These are phyloP conservation scores for Leucoma salicis DNA, from an alignment of 2,888 invertebrate genomes.

Conservation along the genomic window DNA sequence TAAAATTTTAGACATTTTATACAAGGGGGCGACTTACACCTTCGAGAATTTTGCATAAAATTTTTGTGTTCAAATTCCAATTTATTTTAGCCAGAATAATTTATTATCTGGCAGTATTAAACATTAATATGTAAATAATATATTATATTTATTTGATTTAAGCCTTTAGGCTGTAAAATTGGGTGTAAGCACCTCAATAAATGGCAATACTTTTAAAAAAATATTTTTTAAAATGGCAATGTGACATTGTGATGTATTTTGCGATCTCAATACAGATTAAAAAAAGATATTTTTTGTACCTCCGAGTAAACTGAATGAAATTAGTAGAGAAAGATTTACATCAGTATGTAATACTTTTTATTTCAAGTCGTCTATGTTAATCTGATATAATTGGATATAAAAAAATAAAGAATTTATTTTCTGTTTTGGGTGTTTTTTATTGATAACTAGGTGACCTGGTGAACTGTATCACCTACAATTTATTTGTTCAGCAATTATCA, in stretches of 20 bases:
- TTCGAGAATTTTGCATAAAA: constrained; percentile 32
- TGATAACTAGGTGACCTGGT: too few species aligned
- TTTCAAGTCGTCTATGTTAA: constrained; percentile 59
- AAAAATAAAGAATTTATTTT: constrained; percentile 81
- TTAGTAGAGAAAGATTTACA: constrained; percentile 15
- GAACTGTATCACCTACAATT: too few species aligned
- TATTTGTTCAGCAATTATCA: too few species aligned
- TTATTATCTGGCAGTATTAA: constrained; percentile 29
- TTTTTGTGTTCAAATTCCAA: constrained; percentile 27
- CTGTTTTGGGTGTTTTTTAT: constrained; percentile 67
- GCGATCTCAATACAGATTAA: constrained; percentile 71
- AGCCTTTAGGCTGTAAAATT: constrained; percentile 19
- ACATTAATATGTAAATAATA: constrained; percentile 24
- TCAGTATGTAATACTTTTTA: constrained; percentile 9
- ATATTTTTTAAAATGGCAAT: constrained; percentile 51
- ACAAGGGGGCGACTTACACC: constrained; percentile 61
- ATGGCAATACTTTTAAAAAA: constrained; percentile 54
- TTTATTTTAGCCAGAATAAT: constrained; percentile 24
- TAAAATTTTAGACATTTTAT: constrained; percentile 54
- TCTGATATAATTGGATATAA: constrained; percentile 78
- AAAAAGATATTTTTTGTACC: constrained; percentile 47
- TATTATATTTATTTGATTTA: constrained; percentile 30
- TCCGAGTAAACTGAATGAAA: constrained; percentile 35
- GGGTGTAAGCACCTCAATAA: constrained; percentile 46
- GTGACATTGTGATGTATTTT: constrained; percentile 70